phyloP scores from a whole-genome alignment of 2,113 vertebrate genomes.

The Seriola aureovittata region DNA sequence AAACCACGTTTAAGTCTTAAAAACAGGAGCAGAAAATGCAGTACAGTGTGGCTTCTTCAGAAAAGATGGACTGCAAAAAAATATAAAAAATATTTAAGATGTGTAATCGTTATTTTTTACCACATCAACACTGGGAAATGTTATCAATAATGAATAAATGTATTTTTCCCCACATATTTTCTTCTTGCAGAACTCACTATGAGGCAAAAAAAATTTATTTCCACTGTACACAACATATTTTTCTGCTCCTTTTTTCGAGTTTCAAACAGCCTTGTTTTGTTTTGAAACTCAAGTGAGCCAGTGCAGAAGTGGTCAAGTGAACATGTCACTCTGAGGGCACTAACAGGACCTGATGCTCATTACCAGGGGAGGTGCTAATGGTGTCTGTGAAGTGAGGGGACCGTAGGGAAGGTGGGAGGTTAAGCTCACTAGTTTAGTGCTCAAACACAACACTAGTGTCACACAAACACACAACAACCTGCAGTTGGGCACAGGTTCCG shows the following conservation, averaged over 20 bases:
- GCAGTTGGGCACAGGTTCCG: conserved; percentile 75
- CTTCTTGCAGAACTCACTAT: conserved; percentile 5
- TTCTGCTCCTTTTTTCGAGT: conserved; percentile 62
- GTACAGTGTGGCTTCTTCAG: neutral
- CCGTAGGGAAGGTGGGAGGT: conserved; percentile 32
- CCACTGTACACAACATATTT: conserved; percentile 11
- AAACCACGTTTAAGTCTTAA: conserved; percentile 1
- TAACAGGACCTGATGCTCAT: neutral
- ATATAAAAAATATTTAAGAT: neutral
- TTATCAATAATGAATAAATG: neutral
- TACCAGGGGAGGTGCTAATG: conserved; percentile 24
- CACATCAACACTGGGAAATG: neutral
- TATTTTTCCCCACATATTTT: neutral
- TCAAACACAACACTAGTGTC: conserved; percentile 57
- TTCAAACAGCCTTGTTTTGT: conserved; percentile 33
- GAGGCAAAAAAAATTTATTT: neutral
- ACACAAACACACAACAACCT: conserved; percentile 79
- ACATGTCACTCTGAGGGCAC: conserved; percentile 11
- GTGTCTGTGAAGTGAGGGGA: conserved; percentile 60
- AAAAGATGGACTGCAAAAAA: neutral
- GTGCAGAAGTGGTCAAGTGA: conserved; percentile 27
- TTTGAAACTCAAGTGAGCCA: conserved; percentile 37
- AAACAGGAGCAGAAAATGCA: conserved; percentile 57
- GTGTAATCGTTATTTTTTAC: neutral
- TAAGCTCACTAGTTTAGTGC: conserved; percentile 38